Conservation (phyloP, 2,113 vertebrate genomes). For the Larimichthys polyactis region DNA sequence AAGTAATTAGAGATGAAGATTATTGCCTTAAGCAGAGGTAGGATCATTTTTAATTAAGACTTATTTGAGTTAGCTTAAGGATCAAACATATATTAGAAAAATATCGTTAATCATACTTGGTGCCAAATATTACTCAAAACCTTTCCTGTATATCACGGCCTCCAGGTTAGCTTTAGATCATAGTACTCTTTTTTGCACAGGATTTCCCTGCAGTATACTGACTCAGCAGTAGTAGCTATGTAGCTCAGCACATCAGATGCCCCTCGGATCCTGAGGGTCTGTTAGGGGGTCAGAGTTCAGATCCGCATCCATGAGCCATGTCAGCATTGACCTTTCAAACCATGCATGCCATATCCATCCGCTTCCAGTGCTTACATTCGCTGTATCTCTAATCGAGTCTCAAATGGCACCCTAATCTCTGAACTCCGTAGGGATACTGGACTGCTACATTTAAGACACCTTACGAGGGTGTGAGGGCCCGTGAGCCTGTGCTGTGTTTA, state of each 20-base stretch:
- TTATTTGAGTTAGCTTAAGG: conserved; percentile 57
- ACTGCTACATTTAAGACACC: conserved; percentile 67
- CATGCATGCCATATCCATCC: conserved; percentile 79
- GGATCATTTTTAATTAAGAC: conserved; percentile 29
- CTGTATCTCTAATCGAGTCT: conserved; percentile 60
- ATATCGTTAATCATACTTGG: conserved; percentile 54
- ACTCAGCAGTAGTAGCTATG: conserved; percentile 72
- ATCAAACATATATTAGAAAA: conserved; percentile 55
- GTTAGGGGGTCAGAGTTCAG: conserved; percentile 64
- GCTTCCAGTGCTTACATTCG: conserved; percentile 72
- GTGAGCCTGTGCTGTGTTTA: conserved; percentile 51
- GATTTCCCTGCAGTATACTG: conserved; percentile 48
- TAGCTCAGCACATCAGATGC: conserved; percentile 64
- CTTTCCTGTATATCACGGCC: conserved; percentile 62
- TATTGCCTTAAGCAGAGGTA: conserved; percentile 70
- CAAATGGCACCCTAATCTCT: conserved; percentile 73
- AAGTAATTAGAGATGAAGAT: conserved; percentile 53
- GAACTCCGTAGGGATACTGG: conserved; percentile 48
- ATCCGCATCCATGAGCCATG: conserved; percentile 80
- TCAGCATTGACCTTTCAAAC: conserved; percentile 71
- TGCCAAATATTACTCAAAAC: conserved; percentile 72
- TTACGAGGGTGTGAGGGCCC: conserved; percentile 51
- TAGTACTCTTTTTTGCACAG: conserved; percentile 49
- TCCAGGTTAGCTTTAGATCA: conserved; percentile 66
- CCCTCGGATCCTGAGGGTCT: conserved; percentile 58